Evolutionary conservation across 2,113 vertebrate species (phyloP).

Genomic region (Cairina moschata): DNA sequence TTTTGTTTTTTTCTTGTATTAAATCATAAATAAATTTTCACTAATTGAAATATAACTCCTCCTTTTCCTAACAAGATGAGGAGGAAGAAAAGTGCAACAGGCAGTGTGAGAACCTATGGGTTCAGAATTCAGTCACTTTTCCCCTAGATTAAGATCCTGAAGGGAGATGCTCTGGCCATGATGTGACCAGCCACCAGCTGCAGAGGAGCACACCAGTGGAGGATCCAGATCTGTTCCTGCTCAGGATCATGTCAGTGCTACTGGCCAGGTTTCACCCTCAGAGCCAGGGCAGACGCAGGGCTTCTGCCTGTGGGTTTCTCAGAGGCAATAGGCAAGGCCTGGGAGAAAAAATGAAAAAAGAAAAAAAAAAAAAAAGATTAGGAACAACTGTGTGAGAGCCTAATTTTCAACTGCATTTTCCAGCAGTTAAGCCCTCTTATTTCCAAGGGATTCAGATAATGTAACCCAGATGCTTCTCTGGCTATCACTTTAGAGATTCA

Average conservation of each 20-base stretch:
- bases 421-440: not conserved
- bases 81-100: not conserved
- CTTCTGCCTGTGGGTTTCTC: not conserved
- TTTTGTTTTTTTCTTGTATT: not conserved
- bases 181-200: not conserved
- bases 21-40: not conserved
- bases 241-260: accelerated
- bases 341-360: not conserved
- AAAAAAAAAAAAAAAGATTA: not conserved
- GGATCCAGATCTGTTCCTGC: not conserved
- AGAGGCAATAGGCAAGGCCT: not conserved
- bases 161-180: not conserved
- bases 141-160: not conserved
- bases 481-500: not conserved
- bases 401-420: slow-evolving; percentile 12
- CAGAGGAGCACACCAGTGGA: not conserved
- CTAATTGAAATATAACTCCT: not conserved
- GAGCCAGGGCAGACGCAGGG: not conserved
- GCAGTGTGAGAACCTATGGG: not conserved
- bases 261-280: not conserved
- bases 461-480: slow-evolving; percentile 24
- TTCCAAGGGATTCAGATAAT: slow-evolving; percentile 25
- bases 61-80: not conserved
- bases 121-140: not conserved
- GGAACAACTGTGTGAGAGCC: not conserved